These are phyloP conservation scores for Cyclophora albipunctata DNA, from an alignment of 2,888 invertebrate genomes.

Conservation along the genomic window DNA sequence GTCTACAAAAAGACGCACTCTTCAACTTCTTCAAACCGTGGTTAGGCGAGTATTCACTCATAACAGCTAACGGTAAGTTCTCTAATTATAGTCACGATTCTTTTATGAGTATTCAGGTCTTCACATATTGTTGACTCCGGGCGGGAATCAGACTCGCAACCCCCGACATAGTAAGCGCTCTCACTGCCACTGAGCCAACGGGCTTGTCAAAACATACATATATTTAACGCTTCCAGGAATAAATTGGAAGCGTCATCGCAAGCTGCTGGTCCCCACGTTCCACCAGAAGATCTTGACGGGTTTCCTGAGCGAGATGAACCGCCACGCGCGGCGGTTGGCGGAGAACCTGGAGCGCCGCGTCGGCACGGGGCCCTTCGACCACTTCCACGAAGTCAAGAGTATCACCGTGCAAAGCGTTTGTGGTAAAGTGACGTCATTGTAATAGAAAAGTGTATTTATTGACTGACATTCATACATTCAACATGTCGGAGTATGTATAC, in stretches of 20 bases:
- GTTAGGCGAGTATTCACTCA: slow-evolving; percentile 25
- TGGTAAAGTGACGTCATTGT: slow-evolving; percentile 21
- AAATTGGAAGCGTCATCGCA: slow-evolving; percentile 37
- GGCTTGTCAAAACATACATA: too few species aligned
- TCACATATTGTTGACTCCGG: too few species aligned
- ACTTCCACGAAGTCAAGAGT: slow-evolving; percentile 21
- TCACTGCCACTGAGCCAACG: too few species aligned
- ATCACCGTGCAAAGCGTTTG: slow-evolving; percentile 30
- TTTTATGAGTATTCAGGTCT: too few species aligned
- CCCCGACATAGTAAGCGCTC: too few species aligned
- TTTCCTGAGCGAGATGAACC: slow-evolving; percentile 31
- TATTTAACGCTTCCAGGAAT: slow-evolving; percentile 22
- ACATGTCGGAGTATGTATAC: too few species aligned
- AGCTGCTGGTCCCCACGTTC: slow-evolving; percentile 35
- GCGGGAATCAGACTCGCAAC: too few species aligned
- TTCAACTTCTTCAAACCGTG: slow-evolving; percentile 26
- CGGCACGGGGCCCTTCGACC: slow-evolving; percentile 28
- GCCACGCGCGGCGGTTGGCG: slow-evolving; percentile 23
- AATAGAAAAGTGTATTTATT: background rate
- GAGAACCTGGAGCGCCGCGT: slow-evolving; percentile 19
- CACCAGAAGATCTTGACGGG: slow-evolving; percentile 28
- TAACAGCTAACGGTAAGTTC: slow-evolving; percentile 6
- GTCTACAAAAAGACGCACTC: slow-evolving; percentile 20
- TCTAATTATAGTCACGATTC: too few species aligned
- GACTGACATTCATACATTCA: too few species aligned